Evolutionary conservation across 2,797 vertebrate genomes (phyloP).

Genomic region (Todus mexicanus): DNA sequence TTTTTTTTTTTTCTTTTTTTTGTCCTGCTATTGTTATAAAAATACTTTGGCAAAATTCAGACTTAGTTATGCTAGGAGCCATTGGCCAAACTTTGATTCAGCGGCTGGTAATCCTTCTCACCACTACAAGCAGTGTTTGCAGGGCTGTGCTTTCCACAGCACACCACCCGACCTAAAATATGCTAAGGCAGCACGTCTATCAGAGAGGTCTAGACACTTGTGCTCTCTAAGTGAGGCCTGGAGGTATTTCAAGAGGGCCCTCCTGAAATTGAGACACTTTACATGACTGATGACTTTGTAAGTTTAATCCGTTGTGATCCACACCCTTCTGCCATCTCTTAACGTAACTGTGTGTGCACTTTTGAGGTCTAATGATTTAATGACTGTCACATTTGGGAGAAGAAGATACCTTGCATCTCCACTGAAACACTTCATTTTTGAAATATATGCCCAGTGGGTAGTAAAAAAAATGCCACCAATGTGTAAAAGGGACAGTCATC

Average conservation of each 20-base stretch:
- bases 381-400: neutral
- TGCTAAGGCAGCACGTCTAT: neutral
- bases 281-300: neutral
- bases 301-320: neutral
- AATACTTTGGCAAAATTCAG: neutral
- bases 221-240: neutral
- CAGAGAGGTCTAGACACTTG: neutral
- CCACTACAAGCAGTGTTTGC: neutral
- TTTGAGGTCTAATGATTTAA: neutral
- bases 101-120: neutral
- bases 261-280: neutral
- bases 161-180: neutral
- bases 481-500: neutral
- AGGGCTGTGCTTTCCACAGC: neutral
- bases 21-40: neutral
- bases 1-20: too few species aligned
- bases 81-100: neutral
- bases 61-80: neutral
- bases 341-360: neutral
- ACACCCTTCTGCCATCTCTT: neutral
- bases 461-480: neutral
- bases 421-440: neutral
- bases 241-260: neutral
- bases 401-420: neutral
- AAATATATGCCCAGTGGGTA: fast-evolving